Percentiles rank a stretch among this genome's conserved stretches.
Evolutionary conservation across 2,113 vertebrate genomes (phyloP).

Genomic region (Gila orcuttii): DNA sequence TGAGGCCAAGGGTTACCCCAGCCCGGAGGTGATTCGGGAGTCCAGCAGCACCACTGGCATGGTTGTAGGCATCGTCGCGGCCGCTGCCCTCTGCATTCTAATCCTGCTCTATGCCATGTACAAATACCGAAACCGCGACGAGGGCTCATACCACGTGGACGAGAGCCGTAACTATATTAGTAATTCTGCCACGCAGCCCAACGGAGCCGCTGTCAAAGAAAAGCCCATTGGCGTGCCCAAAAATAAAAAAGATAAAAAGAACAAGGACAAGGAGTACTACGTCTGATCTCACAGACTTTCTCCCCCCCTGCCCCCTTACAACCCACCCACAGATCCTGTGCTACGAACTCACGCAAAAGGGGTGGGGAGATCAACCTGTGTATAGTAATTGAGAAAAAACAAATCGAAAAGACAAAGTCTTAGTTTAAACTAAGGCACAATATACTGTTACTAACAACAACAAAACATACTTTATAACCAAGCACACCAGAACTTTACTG

Average conservation of each 20-base stretch:
- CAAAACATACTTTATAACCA: constrained; percentile 87
- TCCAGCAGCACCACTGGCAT: constrained; percentile 98
- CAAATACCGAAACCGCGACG: constrained; percentile 98
- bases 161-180: constrained; percentile 99
- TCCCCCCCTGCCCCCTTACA: constrained; percentile 23
- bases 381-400: constrained; percentile 62
- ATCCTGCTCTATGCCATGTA: constrained; percentile 99
- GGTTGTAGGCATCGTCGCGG: constrained; percentile 98
- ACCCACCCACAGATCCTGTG: constrained; percentile 43
- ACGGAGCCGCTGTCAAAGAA: constrained; percentile 96
- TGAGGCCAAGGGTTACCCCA: constrained; percentile 87
- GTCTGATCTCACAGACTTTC: constrained; percentile 83
- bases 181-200: constrained; percentile 98
- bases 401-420: constrained; percentile 68
- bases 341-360: constrained; percentile 44
- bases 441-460: constrained; percentile 74
- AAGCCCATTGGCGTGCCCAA: constrained; percentile 95
- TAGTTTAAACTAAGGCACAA: constrained; percentile 90
- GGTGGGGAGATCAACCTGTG: constrained; percentile 54
- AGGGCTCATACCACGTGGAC: constrained; percentile 98
- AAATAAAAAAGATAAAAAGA: constrained; percentile 99
- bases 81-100: constrained; percentile 96
- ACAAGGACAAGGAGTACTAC: constrained; percentile 99
- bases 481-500: constrained; percentile 79
- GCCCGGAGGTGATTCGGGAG: constrained; percentile 91